Percentiles rank a stretch among this genome's conserved stretches.
phyloP scores from a whole-genome alignment of 2,797 vertebrate genomes.

The Psittacula derbiana region DNA sequence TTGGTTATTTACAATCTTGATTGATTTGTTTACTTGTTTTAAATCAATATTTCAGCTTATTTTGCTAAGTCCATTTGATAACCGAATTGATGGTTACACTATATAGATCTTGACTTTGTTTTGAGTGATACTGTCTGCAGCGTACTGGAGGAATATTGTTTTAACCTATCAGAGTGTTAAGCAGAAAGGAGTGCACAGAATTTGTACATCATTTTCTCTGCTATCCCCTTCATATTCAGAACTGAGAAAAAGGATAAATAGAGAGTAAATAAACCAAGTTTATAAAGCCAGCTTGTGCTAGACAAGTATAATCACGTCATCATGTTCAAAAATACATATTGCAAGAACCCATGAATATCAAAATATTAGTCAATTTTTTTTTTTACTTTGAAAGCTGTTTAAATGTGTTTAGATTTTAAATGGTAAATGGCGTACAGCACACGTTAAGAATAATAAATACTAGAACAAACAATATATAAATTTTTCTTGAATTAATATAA shows the following conservation, averaged over 20 bases:
- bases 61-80: not conserved
- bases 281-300: not conserved
- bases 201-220: not conserved
- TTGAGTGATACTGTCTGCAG: not conserved
- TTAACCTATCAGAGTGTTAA: not conserved
- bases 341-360: not conserved
- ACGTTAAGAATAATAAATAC: not conserved
- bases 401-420: not conserved
- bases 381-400: not conserved
- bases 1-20: not conserved
- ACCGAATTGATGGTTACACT: not conserved
- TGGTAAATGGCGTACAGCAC: not conserved
- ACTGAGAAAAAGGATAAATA: not conserved
- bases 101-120: not conserved
- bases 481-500: not conserved
- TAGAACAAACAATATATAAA: not conserved
- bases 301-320: not conserved
- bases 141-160: not conserved
- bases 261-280: not conserved
- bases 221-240: not conserved
- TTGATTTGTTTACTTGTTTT: not conserved
- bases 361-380: not conserved
- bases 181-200: not conserved
- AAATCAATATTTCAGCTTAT: not conserved
- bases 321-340: not conserved